Conservation (phyloP, 2,888 invertebrate species). For the Ctenicera cuprea region DNA sequence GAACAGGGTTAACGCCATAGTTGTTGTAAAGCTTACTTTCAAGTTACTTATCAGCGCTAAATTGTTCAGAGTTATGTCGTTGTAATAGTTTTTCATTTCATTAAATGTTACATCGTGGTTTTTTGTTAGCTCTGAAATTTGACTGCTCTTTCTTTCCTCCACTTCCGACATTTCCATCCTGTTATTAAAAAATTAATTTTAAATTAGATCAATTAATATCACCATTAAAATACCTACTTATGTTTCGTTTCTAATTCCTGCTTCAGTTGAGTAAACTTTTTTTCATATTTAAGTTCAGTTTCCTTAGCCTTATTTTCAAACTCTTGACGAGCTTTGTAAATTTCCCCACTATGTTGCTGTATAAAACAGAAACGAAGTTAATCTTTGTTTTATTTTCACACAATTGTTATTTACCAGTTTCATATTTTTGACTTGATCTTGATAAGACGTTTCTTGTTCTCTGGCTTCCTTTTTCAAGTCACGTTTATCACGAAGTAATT, state of each 20-base stretch:
- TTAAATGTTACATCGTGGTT: slow-evolving; percentile 90
- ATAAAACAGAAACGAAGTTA: slow-evolving; percentile 37
- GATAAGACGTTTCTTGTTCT: slow-evolving; percentile 82
- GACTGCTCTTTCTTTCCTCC: slow-evolving; percentile 93
- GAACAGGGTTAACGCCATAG: not conserved
- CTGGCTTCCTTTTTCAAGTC: slow-evolving; percentile 79
- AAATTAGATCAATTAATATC: not conserved
- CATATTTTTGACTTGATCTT: slow-evolving; percentile 83
- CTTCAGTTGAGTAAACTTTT: slow-evolving; percentile 83
- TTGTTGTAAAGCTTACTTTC: slow-evolving; percentile 77
- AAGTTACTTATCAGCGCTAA: slow-evolving; percentile 92
- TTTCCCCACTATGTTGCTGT: slow-evolving; percentile 71
- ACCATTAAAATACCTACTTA: slow-evolving; percentile 57
- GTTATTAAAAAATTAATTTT: slow-evolving; percentile 23
- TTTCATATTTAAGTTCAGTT: slow-evolving; percentile 82
- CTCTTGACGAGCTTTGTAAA: slow-evolving; percentile 77
- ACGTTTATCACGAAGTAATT: slow-evolving; percentile 85
- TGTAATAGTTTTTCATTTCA: slow-evolving; percentile 96
- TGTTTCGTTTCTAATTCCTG: slow-evolving; percentile 84
- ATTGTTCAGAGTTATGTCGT: slow-evolving; percentile 95
- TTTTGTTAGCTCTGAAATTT: slow-evolving; percentile 85
- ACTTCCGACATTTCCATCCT: slow-evolving; percentile 91
- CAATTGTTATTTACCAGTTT: slow-evolving; percentile 75
- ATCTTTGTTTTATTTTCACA: not conserved
- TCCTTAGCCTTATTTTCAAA: slow-evolving; percentile 82